phyloP scores from a whole-genome alignment of 2,888 invertebrate species.

The Oscheius sp. region DNA sequence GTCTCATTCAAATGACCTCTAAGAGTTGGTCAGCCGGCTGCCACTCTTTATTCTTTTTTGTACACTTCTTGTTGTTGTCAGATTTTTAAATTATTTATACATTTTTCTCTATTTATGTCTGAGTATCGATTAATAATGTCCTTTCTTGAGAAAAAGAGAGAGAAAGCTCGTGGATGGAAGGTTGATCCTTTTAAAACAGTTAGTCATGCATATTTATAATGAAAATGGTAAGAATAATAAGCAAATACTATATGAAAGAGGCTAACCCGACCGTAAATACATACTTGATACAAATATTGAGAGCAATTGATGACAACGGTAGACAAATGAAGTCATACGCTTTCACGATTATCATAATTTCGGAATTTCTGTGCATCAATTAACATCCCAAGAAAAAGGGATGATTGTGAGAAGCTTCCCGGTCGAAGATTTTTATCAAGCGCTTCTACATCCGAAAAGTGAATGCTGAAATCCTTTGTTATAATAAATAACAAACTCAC shows the following conservation, averaged over 20 bases:
- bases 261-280: no score
- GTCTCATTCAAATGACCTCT: background rate
- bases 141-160: no score
- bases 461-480: background rate
- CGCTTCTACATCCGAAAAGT: background rate
- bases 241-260: no score
- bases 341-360: conserved; percentile 12
- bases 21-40: background rate
- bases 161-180: no score
- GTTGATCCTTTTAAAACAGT: no score
- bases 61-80: background rate
- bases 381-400: conserved; percentile 10
- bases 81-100: background rate
- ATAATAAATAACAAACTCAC: background rate
- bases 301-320: no score
- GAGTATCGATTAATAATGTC: no score
- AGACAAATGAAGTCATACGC: background rate
- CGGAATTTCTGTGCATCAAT: conserved; percentile 19
- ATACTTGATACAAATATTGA: no score
- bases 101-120: background rate
- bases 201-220: no score
- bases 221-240: no score
- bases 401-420: background rate
- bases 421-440: conserved; percentile 6
- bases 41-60: background rate